Evolutionary conservation across 1,140 invertebrate genomes (phyloP).

Genomic region (Drosophila miranda): DNA sequence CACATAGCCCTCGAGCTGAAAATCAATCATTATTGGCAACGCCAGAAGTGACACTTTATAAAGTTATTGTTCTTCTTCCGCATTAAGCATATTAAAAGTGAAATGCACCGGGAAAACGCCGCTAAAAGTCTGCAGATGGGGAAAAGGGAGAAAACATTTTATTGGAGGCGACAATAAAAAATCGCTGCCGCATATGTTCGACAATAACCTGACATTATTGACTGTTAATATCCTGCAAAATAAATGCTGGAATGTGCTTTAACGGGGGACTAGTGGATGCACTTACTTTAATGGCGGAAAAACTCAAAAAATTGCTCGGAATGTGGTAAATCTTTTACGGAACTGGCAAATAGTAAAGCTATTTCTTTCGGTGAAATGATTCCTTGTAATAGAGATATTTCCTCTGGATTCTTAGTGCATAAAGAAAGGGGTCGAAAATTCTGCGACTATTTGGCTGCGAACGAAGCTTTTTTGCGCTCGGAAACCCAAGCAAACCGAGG

Average conservation of each 20-base stretch:
- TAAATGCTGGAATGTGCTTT: background rate
- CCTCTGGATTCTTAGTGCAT: too few relatives aligned
- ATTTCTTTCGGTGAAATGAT: too few relatives aligned
- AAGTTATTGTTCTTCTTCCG: conserved; percentile 25
- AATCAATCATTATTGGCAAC: conserved; percentile 41
- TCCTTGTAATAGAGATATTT: too few relatives aligned
- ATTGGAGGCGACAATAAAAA: conserved; percentile 62
- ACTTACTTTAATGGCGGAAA: background rate
- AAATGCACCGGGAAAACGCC: conserved; percentile 16
- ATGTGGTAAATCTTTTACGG: too few relatives aligned
- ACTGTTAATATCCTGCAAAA: conserved; percentile 64
- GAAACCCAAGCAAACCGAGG: too few relatives aligned
- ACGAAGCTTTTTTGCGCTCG: too few relatives aligned
- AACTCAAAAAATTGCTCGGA: too few relatives aligned
- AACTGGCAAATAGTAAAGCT: too few relatives aligned
- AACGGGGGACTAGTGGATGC: background rate
- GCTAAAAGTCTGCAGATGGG: conserved; percentile 25
- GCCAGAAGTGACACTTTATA: conserved; percentile 38
- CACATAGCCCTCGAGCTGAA: conserved; percentile 14
- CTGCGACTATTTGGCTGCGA: too few relatives aligned
- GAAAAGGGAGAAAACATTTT: conserved; percentile 22
- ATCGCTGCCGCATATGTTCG: conserved; percentile 67
- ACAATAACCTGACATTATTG: conserved; percentile 75
- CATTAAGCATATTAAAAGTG: conserved; percentile 52
- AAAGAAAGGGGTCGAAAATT: too few relatives aligned